Evolutionary conservation across 2,113 vertebrate genomes (phyloP).

Genomic region (Syrmaticus mikado): DNA sequence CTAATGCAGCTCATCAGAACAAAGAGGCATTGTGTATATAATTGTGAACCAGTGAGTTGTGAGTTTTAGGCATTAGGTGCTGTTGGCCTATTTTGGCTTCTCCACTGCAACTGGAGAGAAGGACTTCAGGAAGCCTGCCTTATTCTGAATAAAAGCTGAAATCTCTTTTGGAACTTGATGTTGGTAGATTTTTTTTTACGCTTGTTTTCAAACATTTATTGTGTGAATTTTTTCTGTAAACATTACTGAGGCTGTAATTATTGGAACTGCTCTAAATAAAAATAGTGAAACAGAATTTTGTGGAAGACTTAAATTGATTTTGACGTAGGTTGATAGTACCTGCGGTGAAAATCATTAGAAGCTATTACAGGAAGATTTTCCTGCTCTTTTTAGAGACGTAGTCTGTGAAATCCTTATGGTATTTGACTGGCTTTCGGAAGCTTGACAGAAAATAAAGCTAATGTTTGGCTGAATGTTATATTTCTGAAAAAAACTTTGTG

Average conservation of each 20-base stretch:
- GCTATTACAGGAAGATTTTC: background rate
- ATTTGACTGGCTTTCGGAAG: background rate
- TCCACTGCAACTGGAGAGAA: background rate
- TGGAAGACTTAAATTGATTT: background rate
- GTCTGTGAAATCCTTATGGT: background rate
- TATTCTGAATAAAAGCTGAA: background rate
- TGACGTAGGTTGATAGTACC: background rate
- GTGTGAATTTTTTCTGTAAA: background rate
- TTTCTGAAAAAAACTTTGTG: background rate
- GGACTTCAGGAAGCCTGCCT: background rate
- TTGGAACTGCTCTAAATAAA: background rate
- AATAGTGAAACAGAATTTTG: background rate
- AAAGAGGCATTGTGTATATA: background rate
- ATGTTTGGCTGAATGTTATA: background rate
- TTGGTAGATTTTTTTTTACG: background rate
- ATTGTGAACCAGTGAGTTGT: background rate
- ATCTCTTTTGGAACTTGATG: background rate
- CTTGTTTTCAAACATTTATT: background rate
- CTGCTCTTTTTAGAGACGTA: background rate
- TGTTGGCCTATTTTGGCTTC: background rate
- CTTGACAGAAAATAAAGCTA: background rate
- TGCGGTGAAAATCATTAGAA: background rate
- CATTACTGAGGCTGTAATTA: background rate
- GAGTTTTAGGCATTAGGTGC: background rate
- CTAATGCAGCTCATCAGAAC: background rate